These are phyloP conservation scores for Craniophora ligustri DNA, from an alignment of 2,888 invertebrate genomes.

Conservation along the genomic window DNA sequence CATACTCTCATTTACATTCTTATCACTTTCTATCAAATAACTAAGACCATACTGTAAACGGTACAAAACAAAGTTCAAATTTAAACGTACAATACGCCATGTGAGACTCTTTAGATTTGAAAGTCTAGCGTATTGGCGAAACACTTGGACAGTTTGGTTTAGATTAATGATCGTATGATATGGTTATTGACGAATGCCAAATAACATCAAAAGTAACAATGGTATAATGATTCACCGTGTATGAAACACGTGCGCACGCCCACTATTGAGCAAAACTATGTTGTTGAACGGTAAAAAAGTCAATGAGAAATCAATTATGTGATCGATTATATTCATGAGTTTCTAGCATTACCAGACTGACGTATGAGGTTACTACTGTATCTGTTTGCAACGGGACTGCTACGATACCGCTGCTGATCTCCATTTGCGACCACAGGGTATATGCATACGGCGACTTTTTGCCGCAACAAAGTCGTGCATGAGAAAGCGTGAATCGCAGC, in stretches of 20 bases:
- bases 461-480: conserved; percentile 18
- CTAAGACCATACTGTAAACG: conserved; percentile 53
- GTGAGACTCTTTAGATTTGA: conserved; percentile 33
- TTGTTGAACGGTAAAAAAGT: conserved; percentile 76
- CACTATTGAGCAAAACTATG: conserved; percentile 67
- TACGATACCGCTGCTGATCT: conserved; percentile 41
- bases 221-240: conserved; percentile 48
- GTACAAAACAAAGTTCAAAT: conserved; percentile 27
- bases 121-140: conserved; percentile 29
- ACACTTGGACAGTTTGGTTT: conserved; percentile 45
- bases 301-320: conserved; percentile 68
- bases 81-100: neutral
- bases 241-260: conserved; percentile 59
- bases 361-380: conserved; percentile 38
- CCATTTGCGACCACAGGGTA: conserved; percentile 39
- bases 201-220: conserved; percentile 49
- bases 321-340: conserved; percentile 61
- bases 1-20: conserved; percentile 76
- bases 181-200: conserved; percentile 40
- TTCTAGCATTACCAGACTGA: conserved; percentile 45
- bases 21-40: conserved; percentile 51
- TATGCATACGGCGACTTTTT: conserved; percentile 44
- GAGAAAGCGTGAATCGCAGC: conserved; percentile 8
- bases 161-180: conserved; percentile 48
- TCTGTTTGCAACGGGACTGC: conserved; percentile 48